A percentile compares a stretch with the other conserved stretches of the same genome.
These are phyloP conservation scores for Temnothorax unifasciatus DNA, from an alignment of 2,888 invertebrate species.

Conservation along the genomic window DNA sequence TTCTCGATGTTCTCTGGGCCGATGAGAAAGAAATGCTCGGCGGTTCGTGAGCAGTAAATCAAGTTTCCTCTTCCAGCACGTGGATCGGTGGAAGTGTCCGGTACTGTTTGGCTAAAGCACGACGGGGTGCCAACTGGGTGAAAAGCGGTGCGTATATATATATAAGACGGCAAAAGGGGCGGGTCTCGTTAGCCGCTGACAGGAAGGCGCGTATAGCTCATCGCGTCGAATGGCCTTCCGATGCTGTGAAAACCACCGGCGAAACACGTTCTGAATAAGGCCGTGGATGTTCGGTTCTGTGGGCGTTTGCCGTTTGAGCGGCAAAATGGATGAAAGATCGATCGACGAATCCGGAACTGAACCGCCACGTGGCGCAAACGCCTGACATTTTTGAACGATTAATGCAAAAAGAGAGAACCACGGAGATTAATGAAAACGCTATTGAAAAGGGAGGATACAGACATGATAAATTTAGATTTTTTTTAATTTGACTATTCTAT, in stretches of 20 bases:
- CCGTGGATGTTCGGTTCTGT: conserved; percentile 58
- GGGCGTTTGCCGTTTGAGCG: conserved; percentile 66
- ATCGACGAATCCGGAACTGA: conserved; percentile 42
- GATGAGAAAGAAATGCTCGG: conserved; percentile 58
- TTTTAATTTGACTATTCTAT: conserved; percentile 5
- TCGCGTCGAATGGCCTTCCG: conserved; percentile 77
- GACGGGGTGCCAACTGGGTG: conserved; percentile 69
- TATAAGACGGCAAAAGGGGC: conserved; percentile 62
- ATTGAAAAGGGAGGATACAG: not conserved
- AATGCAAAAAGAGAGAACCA: conserved; percentile 7
- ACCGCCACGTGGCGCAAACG: conserved; percentile 64
- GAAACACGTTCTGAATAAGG: conserved; percentile 71
- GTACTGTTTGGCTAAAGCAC: conserved; percentile 74
- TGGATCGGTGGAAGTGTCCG: conserved; percentile 71
- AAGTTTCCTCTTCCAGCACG: conserved; percentile 67
- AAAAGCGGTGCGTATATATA: conserved; percentile 67
- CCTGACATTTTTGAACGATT: conserved; percentile 41
- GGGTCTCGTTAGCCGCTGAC: conserved; percentile 82
- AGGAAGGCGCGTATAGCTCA: conserved; percentile 78
- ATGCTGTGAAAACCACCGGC: conserved; percentile 74
- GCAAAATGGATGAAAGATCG: conserved; percentile 68
- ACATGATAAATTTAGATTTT: not conserved
- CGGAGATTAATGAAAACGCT: conserved; percentile 1
- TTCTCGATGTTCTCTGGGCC: conserved; percentile 19
- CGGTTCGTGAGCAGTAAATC: conserved; percentile 69